phyloP scores from a whole-genome alignment of 2,113 vertebrate genomes.

The Thalassarche chlororhynchos region DNA sequence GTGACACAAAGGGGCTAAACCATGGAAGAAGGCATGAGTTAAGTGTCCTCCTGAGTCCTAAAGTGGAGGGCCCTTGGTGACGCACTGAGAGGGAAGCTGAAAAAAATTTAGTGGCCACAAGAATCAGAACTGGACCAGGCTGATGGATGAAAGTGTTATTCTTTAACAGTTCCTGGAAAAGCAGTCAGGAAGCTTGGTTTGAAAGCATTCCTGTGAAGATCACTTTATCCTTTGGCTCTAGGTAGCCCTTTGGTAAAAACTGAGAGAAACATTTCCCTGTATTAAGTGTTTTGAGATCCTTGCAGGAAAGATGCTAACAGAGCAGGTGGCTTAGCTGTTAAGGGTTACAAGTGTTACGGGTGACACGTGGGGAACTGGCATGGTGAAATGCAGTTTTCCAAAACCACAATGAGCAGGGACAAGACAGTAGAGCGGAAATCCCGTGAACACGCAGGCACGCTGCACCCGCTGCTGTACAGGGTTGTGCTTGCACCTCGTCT shows the following conservation, averaged over 20 bases:
- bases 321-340: not conserved
- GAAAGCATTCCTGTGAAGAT: not conserved
- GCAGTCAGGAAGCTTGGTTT: not conserved
- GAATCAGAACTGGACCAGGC: not conserved
- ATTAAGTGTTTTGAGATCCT: not conserved
- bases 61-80: not conserved
- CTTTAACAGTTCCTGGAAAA: not conserved
- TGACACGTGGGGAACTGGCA: not conserved
- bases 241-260: not conserved
- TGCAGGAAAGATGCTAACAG: not conserved
- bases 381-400: not conserved
- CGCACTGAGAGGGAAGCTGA: not conserved
- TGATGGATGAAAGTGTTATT: not conserved
- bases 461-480: not conserved
- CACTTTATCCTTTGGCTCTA: constrained; percentile 1
- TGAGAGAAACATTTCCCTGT: not conserved
- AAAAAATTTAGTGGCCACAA: not conserved
- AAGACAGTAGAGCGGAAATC: not conserved
- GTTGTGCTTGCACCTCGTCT: not conserved
- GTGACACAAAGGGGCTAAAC: not conserved
- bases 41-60: not conserved
- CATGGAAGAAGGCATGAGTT: not conserved
- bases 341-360: not conserved
- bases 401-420: not conserved
- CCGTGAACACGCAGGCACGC: fast-evolving